Evolutionary conservation across 1,140 invertebrate genomes (phyloP).

Genomic region (Ostrea edulis): DNA sequence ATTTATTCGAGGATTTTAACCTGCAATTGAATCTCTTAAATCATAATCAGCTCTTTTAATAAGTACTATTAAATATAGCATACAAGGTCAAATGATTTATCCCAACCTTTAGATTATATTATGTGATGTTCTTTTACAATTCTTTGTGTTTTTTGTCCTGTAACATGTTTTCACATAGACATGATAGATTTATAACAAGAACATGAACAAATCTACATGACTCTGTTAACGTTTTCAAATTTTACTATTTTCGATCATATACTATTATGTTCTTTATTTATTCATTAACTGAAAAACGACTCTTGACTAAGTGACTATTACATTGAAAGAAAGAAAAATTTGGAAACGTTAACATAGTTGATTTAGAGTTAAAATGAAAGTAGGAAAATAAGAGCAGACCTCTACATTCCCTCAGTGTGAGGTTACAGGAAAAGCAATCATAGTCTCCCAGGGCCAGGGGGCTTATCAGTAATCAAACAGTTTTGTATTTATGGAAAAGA

Average conservation of each 20-base stretch:
- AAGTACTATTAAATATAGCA: neutral
- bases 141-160: neutral
- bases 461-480: neutral
- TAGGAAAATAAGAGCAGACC: conserved; percentile 20
- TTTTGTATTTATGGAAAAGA: neutral
- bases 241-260: neutral
- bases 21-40: neutral
- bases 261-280: too few species aligned
- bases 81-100: neutral
- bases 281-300: too few species aligned
- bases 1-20: neutral
- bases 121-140: neutral
- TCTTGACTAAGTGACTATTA: too few species aligned
- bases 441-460: neutral
- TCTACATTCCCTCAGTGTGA: conserved; percentile 11
- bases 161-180: neutral
- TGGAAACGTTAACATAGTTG: conserved; percentile 12
- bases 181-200: neutral
- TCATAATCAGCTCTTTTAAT: neutral
- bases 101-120: neutral
- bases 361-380: neutral
- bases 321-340: neutral
- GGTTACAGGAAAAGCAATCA: conserved; percentile 6
- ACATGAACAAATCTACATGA: conserved; percentile 30
- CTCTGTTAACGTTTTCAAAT: conserved; percentile 30